These are phyloP conservation scores for Papilio demoleus DNA, from an alignment of 2,888 invertebrate species.

Conservation along the genomic window DNA sequence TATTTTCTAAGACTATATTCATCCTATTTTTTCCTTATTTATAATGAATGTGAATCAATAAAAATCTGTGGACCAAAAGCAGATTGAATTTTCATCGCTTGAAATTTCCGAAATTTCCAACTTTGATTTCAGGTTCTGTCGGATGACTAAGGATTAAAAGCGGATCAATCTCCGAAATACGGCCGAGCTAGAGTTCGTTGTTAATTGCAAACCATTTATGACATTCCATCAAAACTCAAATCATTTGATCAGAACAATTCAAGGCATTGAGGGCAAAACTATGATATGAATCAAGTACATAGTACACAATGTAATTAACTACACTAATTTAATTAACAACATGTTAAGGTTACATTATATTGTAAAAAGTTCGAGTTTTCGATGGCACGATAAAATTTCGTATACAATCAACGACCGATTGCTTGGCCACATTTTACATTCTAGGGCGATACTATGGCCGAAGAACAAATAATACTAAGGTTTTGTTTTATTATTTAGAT, in stretches of 20 bases:
- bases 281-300: neutral
- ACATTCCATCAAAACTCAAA: slow-evolving; percentile 11
- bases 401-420: too few relatives aligned
- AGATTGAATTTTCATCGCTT: slow-evolving; percentile 14
- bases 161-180: slow-evolving; percentile 28
- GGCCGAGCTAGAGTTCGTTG: slow-evolving; percentile 21
- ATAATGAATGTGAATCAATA: neutral
- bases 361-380: too few relatives aligned
- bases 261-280: neutral
- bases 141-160: slow-evolving; percentile 30
- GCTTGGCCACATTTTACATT: too few relatives aligned
- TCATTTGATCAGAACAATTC: neutral
- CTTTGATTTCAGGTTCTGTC: slow-evolving; percentile 14
- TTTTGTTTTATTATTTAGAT: too few relatives aligned
- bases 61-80: neutral
- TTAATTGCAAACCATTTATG: slow-evolving; percentile 23
- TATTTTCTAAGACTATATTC: too few relatives aligned
- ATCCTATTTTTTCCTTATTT: too few relatives aligned
- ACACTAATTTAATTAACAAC: too few relatives aligned
- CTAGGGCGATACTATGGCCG: too few relatives aligned
- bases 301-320: too few relatives aligned
- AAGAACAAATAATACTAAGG: too few relatives aligned
- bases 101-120: slow-evolving; percentile 19
- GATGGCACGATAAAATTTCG: too few relatives aligned
- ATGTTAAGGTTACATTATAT: too few relatives aligned